These are phyloP conservation scores for Scomberomorus guttatus DNA, from an alignment of 2,797 vertebrate genomes.

Conservation along the genomic window DNA sequence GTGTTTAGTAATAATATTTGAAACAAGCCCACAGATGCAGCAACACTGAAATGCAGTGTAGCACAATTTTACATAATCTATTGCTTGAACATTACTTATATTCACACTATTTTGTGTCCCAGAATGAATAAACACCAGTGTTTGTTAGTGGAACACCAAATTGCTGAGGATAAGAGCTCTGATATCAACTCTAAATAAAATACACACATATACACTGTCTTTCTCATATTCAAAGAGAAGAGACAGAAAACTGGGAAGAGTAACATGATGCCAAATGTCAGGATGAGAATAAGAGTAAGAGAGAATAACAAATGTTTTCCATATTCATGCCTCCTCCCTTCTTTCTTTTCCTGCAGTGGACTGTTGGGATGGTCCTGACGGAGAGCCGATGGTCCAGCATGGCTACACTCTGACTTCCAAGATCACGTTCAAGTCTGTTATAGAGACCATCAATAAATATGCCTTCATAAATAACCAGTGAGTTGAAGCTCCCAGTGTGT, in stretches of 20 bases:
- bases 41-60: neutral
- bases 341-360: conserved; percentile 88
- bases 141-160: neutral
- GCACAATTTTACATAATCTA: neutral
- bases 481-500: conserved; percentile 67
- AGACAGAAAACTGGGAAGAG: neutral
- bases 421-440: conserved; percentile 95
- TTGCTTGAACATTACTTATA: neutral
- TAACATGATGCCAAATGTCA: neutral
- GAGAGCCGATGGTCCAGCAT: conserved; percentile 97
- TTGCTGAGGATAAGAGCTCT: neutral
- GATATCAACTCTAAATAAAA: neutral
- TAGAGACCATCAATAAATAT: conserved; percentile 95
- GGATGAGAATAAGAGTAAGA: neutral
- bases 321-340: conserved; percentile 32
- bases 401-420: conserved; percentile 98
- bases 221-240: neutral
- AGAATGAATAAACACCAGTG: conserved; percentile 1
- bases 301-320: neutral
- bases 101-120: conserved; percentile 6
- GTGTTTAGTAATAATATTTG: conserved; percentile 6
- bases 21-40: neutral
- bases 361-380: conserved; percentile 98
- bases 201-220: neutral
- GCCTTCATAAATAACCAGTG: conserved; percentile 97